Conservation (phyloP, 2,888 invertebrate genomes). For the Zaprionus obscuricornis region DNA sequence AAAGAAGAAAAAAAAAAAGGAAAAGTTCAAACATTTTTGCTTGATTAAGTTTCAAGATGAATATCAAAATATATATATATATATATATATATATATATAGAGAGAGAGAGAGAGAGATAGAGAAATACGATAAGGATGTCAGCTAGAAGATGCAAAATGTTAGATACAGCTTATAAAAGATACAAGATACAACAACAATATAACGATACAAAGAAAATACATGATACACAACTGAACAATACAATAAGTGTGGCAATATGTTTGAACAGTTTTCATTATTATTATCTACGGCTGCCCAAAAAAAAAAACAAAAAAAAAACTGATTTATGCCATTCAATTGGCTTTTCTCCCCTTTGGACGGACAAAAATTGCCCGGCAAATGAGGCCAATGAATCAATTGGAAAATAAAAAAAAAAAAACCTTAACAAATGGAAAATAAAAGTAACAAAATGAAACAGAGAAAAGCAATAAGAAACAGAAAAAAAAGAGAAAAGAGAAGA, state of each 20-base stretch:
- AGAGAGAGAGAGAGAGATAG: too few relatives aligned
- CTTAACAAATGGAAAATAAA: too few relatives aligned
- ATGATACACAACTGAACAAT: neutral
- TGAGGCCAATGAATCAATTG: constrained; percentile 64
- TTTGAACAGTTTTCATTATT: constrained; percentile 48
- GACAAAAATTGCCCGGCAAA: constrained; percentile 57
- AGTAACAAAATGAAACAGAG: too few relatives aligned
- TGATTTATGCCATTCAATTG: constrained; percentile 67
- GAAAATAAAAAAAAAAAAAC: constrained; percentile 39
- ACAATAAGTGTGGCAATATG: constrained; percentile 38
- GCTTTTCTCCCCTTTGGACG: constrained; percentile 52
- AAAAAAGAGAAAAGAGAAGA: too few relatives aligned
- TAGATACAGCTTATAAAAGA: too few relatives aligned
- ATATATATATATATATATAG: too few relatives aligned
- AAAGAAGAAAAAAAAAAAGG: too few relatives aligned
- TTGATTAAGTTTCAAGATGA: constrained; percentile 70
- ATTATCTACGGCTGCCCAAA: constrained; percentile 52
- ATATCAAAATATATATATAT: too few relatives aligned
- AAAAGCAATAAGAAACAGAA: too few relatives aligned
- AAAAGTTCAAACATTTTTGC: constrained; percentile 57
- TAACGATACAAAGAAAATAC: neutral
- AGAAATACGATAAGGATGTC: constrained; percentile 36
- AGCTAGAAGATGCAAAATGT: too few relatives aligned
- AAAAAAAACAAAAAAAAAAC: too few relatives aligned
- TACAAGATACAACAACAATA: constrained; percentile 19